A percentile compares a stretch with the other conserved stretches of the same genome.
phyloP scores from a whole-genome alignment of 1,140 invertebrate species.

The Acromyrmex charruanus region DNA sequence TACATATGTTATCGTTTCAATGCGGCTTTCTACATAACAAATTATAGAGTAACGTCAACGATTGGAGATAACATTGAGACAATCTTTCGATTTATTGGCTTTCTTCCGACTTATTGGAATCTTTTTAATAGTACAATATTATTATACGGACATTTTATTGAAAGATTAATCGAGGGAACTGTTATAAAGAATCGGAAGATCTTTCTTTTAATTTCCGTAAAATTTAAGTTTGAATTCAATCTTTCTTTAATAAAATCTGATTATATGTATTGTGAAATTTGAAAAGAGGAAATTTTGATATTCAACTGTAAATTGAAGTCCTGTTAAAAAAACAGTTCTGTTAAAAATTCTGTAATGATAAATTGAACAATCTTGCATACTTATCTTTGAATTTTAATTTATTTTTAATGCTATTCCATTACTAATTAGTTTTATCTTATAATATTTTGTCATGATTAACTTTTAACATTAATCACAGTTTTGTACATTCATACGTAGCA shows the following conservation, averaged over 20 bases:
- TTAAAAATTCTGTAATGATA: constrained; percentile 3
- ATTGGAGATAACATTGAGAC: not conserved
- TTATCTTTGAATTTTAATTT: not conserved
- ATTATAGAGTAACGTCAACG: not conserved
- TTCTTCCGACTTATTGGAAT: not conserved
- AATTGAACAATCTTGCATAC: not conserved
- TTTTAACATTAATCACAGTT: not conserved
- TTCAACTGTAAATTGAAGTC: not conserved
- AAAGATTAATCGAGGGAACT: not conserved
- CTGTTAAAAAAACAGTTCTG: not conserved
- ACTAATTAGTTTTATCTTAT: not conserved
- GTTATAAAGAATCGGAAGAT: not conserved
- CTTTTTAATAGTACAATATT: not conserved
- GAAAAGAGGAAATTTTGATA: not conserved
- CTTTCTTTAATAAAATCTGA: not conserved
- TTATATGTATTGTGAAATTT: not conserved
- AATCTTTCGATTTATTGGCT: no score
- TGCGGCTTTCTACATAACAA: not conserved
- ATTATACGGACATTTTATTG: not conserved
- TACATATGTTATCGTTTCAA: not conserved
- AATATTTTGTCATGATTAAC: not conserved
- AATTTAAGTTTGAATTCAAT: not conserved
- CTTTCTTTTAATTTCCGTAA: not conserved
- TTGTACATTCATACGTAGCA: not conserved
- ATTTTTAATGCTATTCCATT: not conserved